phyloP scores from a whole-genome alignment of 2,888 invertebrate species.

The Brenthis hecate region DNA sequence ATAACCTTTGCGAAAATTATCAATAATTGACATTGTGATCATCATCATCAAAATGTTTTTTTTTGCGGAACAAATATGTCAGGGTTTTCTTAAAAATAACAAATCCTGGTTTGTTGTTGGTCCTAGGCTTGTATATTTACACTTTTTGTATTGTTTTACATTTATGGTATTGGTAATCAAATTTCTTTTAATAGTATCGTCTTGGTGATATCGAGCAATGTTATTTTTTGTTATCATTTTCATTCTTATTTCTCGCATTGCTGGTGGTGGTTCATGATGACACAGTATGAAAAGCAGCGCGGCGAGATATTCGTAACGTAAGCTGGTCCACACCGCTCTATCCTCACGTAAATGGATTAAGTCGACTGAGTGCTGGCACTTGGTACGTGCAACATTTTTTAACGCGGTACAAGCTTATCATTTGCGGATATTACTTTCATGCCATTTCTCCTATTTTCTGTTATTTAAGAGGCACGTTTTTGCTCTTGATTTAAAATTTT shows the following conservation, averaged over 20 bases:
- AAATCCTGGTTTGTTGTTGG: too few relatives aligned
- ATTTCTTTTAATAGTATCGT: neutral
- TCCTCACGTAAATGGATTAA: conserved; percentile 40
- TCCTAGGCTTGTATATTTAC: too few relatives aligned
- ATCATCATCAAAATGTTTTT: too few relatives aligned
- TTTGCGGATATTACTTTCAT: conserved; percentile 38
- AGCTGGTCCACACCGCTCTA: conserved; percentile 28
- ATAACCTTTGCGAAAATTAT: too few relatives aligned
- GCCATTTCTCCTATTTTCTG: conserved; percentile 34
- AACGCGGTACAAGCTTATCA: conserved; percentile 38
- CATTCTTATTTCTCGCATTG: neutral
- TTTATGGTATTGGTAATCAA: too few relatives aligned
- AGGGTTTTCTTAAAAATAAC: too few relatives aligned
- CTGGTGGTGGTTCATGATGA: neutral
- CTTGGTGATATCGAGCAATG: neutral
- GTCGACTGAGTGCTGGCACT: conserved; percentile 30
- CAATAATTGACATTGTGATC: too few relatives aligned
- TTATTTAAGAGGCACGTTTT: conserved; percentile 35
- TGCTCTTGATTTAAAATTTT: conserved; percentile 28
- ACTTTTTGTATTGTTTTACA: too few relatives aligned
- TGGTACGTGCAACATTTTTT: conserved; percentile 34
- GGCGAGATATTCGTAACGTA: conserved; percentile 1
- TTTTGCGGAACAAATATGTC: too few relatives aligned
- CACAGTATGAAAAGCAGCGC: neutral
- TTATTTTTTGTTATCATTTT: neutral